Evolutionary conservation across 1,140 invertebrate genomes (phyloP).

Genomic region (Tetramorium simillimum): DNA sequence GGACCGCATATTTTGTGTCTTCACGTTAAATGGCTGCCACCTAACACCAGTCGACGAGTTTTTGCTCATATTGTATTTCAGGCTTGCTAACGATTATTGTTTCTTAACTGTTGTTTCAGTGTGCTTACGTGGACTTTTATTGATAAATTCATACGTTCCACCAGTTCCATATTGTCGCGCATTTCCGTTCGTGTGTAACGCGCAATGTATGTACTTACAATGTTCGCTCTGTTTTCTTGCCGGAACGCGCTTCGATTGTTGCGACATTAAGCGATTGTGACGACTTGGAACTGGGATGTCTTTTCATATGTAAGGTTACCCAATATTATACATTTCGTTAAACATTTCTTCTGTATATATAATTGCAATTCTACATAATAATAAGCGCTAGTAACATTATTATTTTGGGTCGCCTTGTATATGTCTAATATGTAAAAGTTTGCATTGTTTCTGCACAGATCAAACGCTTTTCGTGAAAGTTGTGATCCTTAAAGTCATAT

Average conservation of each 20-base stretch:
- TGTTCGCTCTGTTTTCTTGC: background rate
- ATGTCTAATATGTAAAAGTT: constrained; percentile 33
- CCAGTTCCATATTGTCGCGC: constrained; percentile 16
- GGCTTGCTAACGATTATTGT: constrained; percentile 70
- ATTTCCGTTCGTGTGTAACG: background rate
- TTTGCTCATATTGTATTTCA: constrained; percentile 64
- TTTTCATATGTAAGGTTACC: constrained; percentile 33
- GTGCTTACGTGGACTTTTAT: constrained; percentile 67
- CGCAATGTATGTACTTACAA: background rate
- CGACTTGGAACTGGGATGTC: constrained; percentile 26
- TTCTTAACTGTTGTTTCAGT: constrained; percentile 69
- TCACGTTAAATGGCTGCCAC: constrained; percentile 73
- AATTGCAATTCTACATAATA: background rate
- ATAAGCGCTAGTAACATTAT: background rate
- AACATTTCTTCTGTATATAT: background rate
- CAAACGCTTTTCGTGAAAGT: constrained; percentile 35
- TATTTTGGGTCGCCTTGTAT: constrained; percentile 42
- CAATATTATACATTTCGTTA: too few relatives aligned
- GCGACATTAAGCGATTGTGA: background rate
- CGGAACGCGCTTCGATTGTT: background rate
- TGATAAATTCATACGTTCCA: constrained; percentile 24
- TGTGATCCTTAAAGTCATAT: background rate
- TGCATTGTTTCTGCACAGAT: constrained; percentile 45
- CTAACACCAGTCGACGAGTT: constrained; percentile 68
- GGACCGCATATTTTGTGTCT: constrained; percentile 63